Evolutionary conservation across 2,113 vertebrate species (phyloP).

Genomic region (Stigmatopora argus): DNA sequence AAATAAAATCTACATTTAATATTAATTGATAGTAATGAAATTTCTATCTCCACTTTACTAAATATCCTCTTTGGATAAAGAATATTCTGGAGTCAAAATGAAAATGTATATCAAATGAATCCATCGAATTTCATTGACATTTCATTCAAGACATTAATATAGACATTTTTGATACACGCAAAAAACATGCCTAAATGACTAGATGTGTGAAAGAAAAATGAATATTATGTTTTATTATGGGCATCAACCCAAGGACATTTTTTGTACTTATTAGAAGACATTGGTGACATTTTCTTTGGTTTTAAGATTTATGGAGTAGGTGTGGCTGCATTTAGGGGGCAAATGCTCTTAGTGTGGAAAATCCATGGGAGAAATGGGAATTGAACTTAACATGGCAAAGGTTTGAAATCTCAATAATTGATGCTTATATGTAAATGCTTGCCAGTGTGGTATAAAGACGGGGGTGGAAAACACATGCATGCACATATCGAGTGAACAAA

Average conservation of each 20-base stretch:
- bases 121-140: no score
- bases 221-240: no score
- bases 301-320: constrained; percentile 64
- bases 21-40: no score
- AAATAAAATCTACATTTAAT: no score
- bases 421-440: constrained; percentile 27
- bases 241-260: constrained; percentile 42
- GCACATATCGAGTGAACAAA: constrained; percentile 1
- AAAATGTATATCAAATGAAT: no score
- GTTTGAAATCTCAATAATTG: constrained; percentile 34
- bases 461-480: constrained; percentile 45
- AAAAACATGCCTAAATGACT: no score
- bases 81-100: no score
- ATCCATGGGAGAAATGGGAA: constrained; percentile 21
- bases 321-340: constrained; percentile 55
- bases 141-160: no score
- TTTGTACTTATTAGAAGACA: constrained; percentile 47
- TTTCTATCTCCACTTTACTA: no score
- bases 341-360: constrained; percentile 47
- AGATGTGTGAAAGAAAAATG: constrained; percentile 4
- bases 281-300: constrained; percentile 66
- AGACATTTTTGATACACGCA: no score
- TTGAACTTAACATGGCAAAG: not conserved
- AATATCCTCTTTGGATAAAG: no score
- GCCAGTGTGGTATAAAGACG: constrained; percentile 2